Conservation (phyloP, 1,140 invertebrate genomes). For the Drosophila mauritiana region DNA sequence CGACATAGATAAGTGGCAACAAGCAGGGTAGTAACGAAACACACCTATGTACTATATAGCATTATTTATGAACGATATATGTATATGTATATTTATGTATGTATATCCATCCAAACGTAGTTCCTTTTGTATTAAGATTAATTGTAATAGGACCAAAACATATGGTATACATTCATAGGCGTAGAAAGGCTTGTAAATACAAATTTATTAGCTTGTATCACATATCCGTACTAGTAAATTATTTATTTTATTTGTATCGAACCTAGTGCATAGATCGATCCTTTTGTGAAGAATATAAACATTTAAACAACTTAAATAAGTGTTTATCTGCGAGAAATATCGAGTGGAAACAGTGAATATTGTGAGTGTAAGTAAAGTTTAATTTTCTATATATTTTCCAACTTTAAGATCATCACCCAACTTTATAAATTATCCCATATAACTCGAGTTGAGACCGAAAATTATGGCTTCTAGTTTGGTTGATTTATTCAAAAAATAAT, state of each 20-base stretch:
- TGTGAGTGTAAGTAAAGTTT: neutral
- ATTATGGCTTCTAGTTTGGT: too few relatives aligned
- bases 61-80: slow-evolving; percentile 36
- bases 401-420: neutral
- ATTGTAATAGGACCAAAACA: slow-evolving; percentile 50
- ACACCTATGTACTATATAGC: slow-evolving; percentile 23
- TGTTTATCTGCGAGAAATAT: neutral
- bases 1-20: slow-evolving; percentile 43
- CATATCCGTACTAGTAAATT: slow-evolving; percentile 47
- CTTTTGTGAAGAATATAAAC: slow-evolving; percentile 50
- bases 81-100: slow-evolving; percentile 35
- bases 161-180: slow-evolving; percentile 36
- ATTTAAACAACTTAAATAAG: slow-evolving; percentile 25
- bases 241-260: slow-evolving; percentile 56
- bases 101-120: slow-evolving; percentile 64
- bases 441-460: too few relatives aligned
- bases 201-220: slow-evolving; percentile 42
- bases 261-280: slow-evolving; percentile 37
- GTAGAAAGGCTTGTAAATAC: slow-evolving; percentile 52
- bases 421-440: too few relatives aligned
- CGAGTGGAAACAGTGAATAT: neutral
- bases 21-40: neutral
- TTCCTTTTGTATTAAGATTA: slow-evolving; percentile 72
- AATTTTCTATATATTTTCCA: neutral
- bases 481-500: too few relatives aligned